Base-by-base conservation (phyloP, 2,888 invertebrate species). In the Pterobdella sp. region DNA sequence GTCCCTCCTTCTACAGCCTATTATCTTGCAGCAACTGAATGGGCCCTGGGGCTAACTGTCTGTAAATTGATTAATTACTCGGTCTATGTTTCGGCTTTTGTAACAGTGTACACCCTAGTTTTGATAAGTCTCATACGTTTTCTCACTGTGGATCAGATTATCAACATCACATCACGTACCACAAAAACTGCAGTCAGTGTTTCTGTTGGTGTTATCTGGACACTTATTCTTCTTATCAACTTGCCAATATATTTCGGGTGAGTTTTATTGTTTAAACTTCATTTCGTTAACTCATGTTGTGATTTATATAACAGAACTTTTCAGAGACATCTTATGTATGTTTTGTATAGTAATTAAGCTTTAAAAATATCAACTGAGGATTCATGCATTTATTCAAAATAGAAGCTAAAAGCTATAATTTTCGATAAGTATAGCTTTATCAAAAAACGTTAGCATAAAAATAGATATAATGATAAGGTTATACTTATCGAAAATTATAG, bases 11-110 rank as follows among this genome's bases (percentile, higher is more conserved):
- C 76, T 67, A 77, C 77, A 4, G 76, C 76, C 4, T 75, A 76
- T 37, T 72, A 56, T 14, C 22, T 76, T 14, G 73, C 75, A 35
- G 66, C 65, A 1, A 89, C 90, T 14, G 88, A 52, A 42, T 72
- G 71, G 68, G 34, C 67, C 22, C 72, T 77, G 26, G 77, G 77
- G 4, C 66, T 63, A 18, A 10, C 63, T 14, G 65, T 74, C 60
- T 77, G 77, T 69, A 76, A 74, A 60, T 37, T 75, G 31, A 72
- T 76, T 49, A 73, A 77, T 66, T 77, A 76, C 70, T 65, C 75
- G 32, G 71, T 77, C 36, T 75, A 76, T 52, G 76, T 77, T 29
- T 77, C 76, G 0, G 74, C 73, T 34, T 76, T 77, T 72, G 73
- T 77, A 56, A 77, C 75, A 14, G 74, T 77, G 31, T 77, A 77